These are phyloP conservation scores for Alauda arvensis DNA, from an alignment of 2,797 vertebrate species.

Conservation along the genomic window DNA sequence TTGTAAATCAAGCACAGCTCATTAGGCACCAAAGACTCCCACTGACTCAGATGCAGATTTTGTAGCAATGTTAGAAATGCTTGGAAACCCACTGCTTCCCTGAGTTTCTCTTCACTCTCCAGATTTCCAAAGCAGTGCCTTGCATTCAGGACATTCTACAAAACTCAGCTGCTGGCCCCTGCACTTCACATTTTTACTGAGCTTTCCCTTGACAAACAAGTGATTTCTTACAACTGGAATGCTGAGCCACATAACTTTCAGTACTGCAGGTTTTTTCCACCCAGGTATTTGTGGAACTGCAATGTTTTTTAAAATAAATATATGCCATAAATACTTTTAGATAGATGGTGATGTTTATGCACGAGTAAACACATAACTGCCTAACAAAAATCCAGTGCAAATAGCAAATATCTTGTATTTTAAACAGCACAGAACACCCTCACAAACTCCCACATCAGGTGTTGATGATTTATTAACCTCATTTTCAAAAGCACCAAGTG, in stretches of 20 bases:
- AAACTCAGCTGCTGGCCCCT: neutral
- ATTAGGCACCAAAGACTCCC: constrained; percentile 34
- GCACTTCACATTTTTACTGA: neutral
- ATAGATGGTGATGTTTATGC: neutral
- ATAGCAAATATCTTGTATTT: neutral
- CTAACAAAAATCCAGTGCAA: neutral
- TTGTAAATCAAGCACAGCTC: constrained; percentile 30
- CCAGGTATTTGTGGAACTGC: neutral
- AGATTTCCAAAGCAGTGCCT: neutral
- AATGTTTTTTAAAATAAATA: neutral
- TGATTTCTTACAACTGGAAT: neutral
- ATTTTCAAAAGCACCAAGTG: neutral
- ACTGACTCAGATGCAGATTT: constrained; percentile 31
- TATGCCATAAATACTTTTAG: neutral
- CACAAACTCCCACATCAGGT: neutral
- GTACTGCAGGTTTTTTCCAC: neutral
- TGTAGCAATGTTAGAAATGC: constrained; percentile 1
- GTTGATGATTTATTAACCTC: neutral
- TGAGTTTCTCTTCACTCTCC: neutral
- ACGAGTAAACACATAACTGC: neutral
- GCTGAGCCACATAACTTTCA: neutral
- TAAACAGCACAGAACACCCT: neutral
- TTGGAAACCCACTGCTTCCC: neutral
- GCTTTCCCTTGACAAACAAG: neutral
- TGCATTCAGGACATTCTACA: neutral